phyloP scores from a whole-genome alignment of 2,888 invertebrate genomes.

The Drosophila setosimentum region DNA sequence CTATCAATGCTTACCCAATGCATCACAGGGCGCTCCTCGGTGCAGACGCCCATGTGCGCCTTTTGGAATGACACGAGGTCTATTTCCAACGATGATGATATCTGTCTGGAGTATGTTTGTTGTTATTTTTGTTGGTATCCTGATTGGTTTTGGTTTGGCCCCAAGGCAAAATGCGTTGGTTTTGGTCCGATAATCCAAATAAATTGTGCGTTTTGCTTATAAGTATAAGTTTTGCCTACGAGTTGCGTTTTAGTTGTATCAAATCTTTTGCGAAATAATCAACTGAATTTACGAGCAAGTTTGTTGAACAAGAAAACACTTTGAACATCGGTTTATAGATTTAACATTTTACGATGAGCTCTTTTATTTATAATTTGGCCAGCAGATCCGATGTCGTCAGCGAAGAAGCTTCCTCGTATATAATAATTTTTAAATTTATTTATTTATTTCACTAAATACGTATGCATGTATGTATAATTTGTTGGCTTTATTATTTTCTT shows the following conservation, averaged over 20 bases:
- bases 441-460: slow-evolving; percentile 56
- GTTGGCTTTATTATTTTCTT: slow-evolving; percentile 38
- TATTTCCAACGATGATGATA: slow-evolving; percentile 84
- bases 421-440: slow-evolving; percentile 18
- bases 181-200: slow-evolving; percentile 60
- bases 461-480: slow-evolving; percentile 22
- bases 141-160: slow-evolving; percentile 20
- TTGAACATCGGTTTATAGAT: slow-evolving; percentile 45
- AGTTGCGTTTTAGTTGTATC: not conserved
- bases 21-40: slow-evolving; percentile 94
- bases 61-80: slow-evolving; percentile 85
- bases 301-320: slow-evolving; percentile 42
- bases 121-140: slow-evolving; percentile 40
- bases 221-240: not conserved
- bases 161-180: slow-evolving; percentile 30
- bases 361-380: slow-evolving; percentile 22
- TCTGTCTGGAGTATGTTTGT: slow-evolving; percentile 66
- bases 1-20: slow-evolving; percentile 91
- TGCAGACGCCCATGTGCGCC: slow-evolving; percentile 96
- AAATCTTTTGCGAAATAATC: slow-evolving; percentile 26
- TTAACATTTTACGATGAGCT: slow-evolving; percentile 43
- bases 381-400: slow-evolving; percentile 32
- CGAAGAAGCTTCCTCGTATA: slow-evolving; percentile 25
- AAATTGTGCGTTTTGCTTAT: slow-evolving; percentile 8
- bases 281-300: slow-evolving; percentile 48